Percentiles rank a stretch among this genome's conserved stretches.
These are phyloP conservation scores for Mus spicilegus DNA, from an alignment of 2,113 vertebrate genomes.

Conservation along the genomic window DNA sequence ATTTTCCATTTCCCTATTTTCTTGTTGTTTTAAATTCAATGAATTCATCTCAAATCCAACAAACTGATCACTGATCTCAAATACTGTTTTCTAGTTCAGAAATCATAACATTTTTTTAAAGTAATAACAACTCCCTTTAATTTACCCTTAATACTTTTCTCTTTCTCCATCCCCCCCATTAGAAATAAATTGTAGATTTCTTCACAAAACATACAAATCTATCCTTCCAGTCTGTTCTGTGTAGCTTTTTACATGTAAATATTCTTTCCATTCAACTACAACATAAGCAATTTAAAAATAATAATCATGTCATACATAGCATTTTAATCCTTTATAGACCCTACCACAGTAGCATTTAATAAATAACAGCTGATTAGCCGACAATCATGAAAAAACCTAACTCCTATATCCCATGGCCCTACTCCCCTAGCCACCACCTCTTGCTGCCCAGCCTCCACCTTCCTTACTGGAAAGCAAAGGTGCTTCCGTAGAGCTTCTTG, in stretches of 20 bases:
- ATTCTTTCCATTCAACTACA: conserved; percentile 33
- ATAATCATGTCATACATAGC: neutral
- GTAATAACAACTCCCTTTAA: neutral
- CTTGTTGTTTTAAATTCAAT: conserved; percentile 34
- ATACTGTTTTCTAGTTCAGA: neutral
- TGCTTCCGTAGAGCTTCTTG: conserved; percentile 99
- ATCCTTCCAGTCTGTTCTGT: neutral
- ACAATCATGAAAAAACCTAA: neutral
- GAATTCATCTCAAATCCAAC: conserved; percentile 43
- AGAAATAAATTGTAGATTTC: conserved; percentile 26
- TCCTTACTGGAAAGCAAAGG: conserved; percentile 99
- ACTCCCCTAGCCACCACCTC: neutral
- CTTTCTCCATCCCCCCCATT: neutral
- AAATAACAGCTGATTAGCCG: neutral
- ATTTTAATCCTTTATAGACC: neutral
- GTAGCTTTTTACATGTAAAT: conserved; percentile 26
- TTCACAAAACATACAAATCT: conserved; percentile 58
- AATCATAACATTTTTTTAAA: neutral
- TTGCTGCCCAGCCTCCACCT: neutral
- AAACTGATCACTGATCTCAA: neutral
- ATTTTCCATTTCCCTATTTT: conserved; percentile 27
- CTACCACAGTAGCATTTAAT: conserved; percentile 16
- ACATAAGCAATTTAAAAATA: conserved; percentile 26
- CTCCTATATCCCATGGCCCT: neutral
- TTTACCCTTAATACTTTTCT: neutral